Base-by-base conservation (phyloP, 2,888 invertebrate genomes). In the Agriopis marginaria region DNA sequence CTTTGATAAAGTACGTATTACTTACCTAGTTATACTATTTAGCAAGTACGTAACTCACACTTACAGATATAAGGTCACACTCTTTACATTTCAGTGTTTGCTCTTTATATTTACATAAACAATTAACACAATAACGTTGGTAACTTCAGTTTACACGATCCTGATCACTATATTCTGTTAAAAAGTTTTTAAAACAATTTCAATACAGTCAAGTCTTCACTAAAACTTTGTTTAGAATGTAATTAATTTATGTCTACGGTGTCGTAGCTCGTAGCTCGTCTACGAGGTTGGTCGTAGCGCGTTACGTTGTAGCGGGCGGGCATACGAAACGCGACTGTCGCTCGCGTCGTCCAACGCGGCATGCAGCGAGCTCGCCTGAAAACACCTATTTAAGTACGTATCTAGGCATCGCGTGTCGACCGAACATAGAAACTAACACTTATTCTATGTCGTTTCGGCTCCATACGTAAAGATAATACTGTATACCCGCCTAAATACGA, bases 321-420 rank as follows among this genome's bases (percentile, higher is more conserved):
- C 78, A 82, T 82, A 72, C 88, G 83, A 79, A 79, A 81, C 83
- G 81, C 85, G 86, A 86, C 86, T 88, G 89, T 75, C 83, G 68
- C 56, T 79, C 68, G 78, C 53, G 76, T 42, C 71, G 78, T 75
- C 76, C 78, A 78, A 80, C 75, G 76, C 72, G 76, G 76, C 73
- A 67, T 77, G 72, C 73, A 68, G 65, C 69, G 66, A 70, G 63
- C 60, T 69, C 45, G 80, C 70, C 76, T 80, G 76, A 77, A 82
- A 80, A 75, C 69, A 73, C 68, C 63, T 71, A 73, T 72, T 58
- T 65, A 23, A 59, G 44, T 69, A 70, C 51, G 39, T 70, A 70
- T 59, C 53, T 65, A 65, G 70, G 47, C 58, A 67, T 75, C 62
- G 75, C 74, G 75, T 76, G 73, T 64, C 66, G 68, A 67, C 70